Base-by-base conservation (phyloP, 2,888 invertebrate species). In the Acleris sparsana region DNA sequence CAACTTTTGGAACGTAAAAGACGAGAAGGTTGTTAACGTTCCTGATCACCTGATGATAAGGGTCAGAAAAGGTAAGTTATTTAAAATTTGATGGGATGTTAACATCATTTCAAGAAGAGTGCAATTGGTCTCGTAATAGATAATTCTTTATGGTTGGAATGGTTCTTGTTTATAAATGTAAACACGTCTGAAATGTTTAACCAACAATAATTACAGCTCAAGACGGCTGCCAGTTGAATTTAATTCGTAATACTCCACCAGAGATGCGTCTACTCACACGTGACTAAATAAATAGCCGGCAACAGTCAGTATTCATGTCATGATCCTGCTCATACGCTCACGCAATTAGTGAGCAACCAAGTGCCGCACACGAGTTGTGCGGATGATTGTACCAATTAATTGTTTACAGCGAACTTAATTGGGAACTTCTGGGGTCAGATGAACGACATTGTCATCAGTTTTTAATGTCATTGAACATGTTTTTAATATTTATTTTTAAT, bases 21-120 rank as follows among this genome's bases (percentile, higher is more conserved):
- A 44, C 17, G 71, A 72, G 75, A 72, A 80, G 77, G 80, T 81
- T 80, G 78, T 78, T 66, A 39, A 53, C 46, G 52, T 61, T 56
- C 46, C 61, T 57, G 43, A 43, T 63, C 17, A 55, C 20, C 43
- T 29, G 46, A 17, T 57, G 20, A 61, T 61, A 22, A 57, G 48
- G 52, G 56, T 56, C 17, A 49, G 18, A 33, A 39, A 39, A 46
- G 56, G 66, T 44, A 66, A 39, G 39, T 39, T 57, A 66, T 66
- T 62, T 62, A 33, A 66, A 53, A 57, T 53, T 61, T 44, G 52
- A 62, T 18, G 52, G n/a, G 56, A 56, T 5, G 52, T 46, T 39
- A 25, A 18, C 18, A 56, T 43, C 7, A 20, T 9, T n/a, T 11
- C 1, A 33, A 33, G 33, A 33, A 33, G 33, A 33, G 33, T 33